These are phyloP conservation scores for Hirudinaria manillensis DNA, from an alignment of 2,888 invertebrate genomes.

Conservation along the genomic window DNA sequence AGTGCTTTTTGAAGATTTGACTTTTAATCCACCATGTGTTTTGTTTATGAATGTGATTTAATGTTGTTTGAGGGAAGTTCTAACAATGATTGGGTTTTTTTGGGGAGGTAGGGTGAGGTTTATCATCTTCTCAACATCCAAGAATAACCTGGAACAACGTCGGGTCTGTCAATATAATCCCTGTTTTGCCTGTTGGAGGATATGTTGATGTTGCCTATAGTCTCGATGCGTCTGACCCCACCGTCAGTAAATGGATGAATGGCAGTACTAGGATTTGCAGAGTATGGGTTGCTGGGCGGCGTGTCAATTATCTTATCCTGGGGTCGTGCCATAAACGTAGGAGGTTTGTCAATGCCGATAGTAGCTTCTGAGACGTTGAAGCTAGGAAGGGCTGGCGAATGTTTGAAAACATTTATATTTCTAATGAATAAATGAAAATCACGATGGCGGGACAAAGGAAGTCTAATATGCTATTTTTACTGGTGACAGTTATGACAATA, in stretches of 20 bases:
- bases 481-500: too few relatives aligned
- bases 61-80: too few relatives aligned
- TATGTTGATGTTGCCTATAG: constrained; percentile 13
- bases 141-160: not conserved
- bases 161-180: constrained; percentile 10
- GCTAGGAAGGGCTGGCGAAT: constrained; percentile 8
- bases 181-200: constrained; percentile 15
- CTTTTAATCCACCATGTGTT: too few relatives aligned
- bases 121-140: too few relatives aligned
- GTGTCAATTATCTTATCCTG: not conserved
- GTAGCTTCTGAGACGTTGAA: constrained; percentile 9
- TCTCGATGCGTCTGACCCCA: not conserved
- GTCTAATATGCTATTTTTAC: too few relatives aligned
- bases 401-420: not conserved
- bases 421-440: too few relatives aligned
- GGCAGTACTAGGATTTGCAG: not conserved
- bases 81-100: too few relatives aligned
- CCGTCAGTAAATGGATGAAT: constrained; percentile 8
- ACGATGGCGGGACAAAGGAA: too few relatives aligned
- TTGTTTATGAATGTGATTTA: too few relatives aligned
- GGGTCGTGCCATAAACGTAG: not conserved
- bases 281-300: not conserved
- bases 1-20: too few relatives aligned
- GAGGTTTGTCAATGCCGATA: not conserved
- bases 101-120: too few relatives aligned